phyloP scores from a whole-genome alignment of 2,797 vertebrate genomes.

The Anabacerthia variegaticeps region DNA sequence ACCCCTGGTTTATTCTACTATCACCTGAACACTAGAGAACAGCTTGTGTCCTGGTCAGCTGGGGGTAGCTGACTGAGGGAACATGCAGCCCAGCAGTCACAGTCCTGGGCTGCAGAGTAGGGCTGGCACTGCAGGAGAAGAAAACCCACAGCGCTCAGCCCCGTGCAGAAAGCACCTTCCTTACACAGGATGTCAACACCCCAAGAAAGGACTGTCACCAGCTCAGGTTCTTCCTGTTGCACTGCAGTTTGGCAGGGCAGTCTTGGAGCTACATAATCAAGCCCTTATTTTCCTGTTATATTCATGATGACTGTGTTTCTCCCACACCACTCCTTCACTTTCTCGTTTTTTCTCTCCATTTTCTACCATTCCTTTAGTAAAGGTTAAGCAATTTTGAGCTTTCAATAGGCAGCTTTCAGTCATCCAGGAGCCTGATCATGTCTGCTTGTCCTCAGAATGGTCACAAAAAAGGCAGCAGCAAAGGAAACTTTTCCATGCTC shows the following conservation, averaged over 20 bases:
- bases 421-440: not conserved
- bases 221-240: not conserved
- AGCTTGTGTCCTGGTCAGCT: not conserved
- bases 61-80: not conserved
- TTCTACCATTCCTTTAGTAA: not conserved
- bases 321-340: not conserved
- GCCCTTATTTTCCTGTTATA: slow-evolving; percentile 11
- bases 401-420: not conserved
- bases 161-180: not conserved
- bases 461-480: not conserved
- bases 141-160: not conserved
- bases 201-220: not conserved
- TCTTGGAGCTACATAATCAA: slow-evolving; percentile 10
- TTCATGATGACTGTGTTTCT: not conserved
- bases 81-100: not conserved
- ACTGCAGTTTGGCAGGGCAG: not conserved
- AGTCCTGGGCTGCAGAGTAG: not conserved
- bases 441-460: not conserved
- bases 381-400: not conserved
- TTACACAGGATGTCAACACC: not conserved
- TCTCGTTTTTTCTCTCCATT: not conserved
- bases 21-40: not conserved
- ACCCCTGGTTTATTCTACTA: not conserved
- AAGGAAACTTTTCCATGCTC: not conserved
- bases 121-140: not conserved